Percentiles rank a stretch among this genome's conserved stretches.
These are phyloP conservation scores for Azorinus chamasolen DNA, from an alignment of 2,888 invertebrate genomes.

Conservation along the genomic window DNA sequence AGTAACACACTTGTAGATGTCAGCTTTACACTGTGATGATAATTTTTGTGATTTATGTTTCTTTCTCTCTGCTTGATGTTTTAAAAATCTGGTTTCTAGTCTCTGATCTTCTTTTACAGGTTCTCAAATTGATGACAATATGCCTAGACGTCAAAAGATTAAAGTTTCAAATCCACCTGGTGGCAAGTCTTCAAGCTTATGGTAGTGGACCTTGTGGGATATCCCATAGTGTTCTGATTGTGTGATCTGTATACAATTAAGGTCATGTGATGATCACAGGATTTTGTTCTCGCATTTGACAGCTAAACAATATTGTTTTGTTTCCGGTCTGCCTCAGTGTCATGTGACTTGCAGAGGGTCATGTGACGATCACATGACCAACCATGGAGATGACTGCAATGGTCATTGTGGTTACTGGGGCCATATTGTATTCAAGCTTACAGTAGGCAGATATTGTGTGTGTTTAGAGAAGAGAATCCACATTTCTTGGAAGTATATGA, in stretches of 20 bases:
- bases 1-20: no score
- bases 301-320: neutral
- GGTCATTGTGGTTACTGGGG: conserved; percentile 25
- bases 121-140: conserved; percentile 87
- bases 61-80: no score
- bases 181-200: conserved; percentile 79
- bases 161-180: conserved; percentile 84
- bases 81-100: no score
- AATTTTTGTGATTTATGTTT: no score
- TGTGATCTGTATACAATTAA: neutral
- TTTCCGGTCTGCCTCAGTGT: neutral
- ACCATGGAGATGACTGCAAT: conserved; percentile 4
- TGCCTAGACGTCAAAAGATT: conserved; percentile 76
- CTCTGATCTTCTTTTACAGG: conserved; percentile 88
- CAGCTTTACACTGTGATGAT: no score
- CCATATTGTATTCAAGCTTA: conserved; percentile 20
- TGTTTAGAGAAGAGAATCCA: no score
- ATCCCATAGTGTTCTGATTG: conserved; percentile 1
- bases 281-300: conserved; percentile 5
- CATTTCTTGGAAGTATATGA: no score
- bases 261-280: conserved; percentile 5
- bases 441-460: conserved; percentile 7
- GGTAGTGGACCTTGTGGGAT: conserved; percentile 57
- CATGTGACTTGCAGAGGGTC: conserved; percentile 13
- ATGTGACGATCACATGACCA: conserved; percentile 26